Evolutionary conservation across 2,113 vertebrate species (phyloP), one percentile per base, ranked within the genome.

Genomic region (Tympanuchus pallidicinctus): DNA sequence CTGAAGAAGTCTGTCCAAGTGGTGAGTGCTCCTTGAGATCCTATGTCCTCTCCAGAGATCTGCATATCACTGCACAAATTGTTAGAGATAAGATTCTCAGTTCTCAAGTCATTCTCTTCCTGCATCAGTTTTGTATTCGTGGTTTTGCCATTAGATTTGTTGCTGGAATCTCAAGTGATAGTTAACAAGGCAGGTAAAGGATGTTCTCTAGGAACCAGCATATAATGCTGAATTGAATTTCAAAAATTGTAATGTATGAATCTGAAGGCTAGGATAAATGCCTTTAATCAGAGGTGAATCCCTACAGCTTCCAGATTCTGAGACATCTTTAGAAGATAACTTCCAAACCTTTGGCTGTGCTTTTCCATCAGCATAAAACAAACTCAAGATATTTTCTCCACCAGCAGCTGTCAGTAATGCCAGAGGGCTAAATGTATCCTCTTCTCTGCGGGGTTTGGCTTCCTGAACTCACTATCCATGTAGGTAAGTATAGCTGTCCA

Each of bases 301-400:
- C 20, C 14, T 48, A 38, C 34, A 48, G 6, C 22, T 90, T 71
- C 66, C 45, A 79, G 63, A 72, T 64, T 45, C 30, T 78, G 63
- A 64, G 38, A 60, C 15, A 54, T n/a, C 38, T 77, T 64, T 69
- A 60, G 34, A 63, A 6, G 0, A 63, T 42, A 71, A 67, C 30
- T 38, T 28, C 10, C 7, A 40, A 48, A 27, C 0, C 0, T 32
- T 25, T 72, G n/a, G 3, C 30, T 75, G 10, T 67, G 16, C 18
- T 67, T 75, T 63, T 59, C 63, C 45, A 66, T 21, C 45, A 20
- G 82, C 3, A 4, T 64, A 67, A 67, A 67, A 48, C 67, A 79
- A 86, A 45, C 13, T 19, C 16, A 54, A 13, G 32, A 63, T 8
- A 38, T 16, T 61, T 67, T n/a, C 34, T 79, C 19, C 6, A 12